phyloP scores from a whole-genome alignment of 2,797 vertebrate species.

The Oophaga sylvatica region DNA sequence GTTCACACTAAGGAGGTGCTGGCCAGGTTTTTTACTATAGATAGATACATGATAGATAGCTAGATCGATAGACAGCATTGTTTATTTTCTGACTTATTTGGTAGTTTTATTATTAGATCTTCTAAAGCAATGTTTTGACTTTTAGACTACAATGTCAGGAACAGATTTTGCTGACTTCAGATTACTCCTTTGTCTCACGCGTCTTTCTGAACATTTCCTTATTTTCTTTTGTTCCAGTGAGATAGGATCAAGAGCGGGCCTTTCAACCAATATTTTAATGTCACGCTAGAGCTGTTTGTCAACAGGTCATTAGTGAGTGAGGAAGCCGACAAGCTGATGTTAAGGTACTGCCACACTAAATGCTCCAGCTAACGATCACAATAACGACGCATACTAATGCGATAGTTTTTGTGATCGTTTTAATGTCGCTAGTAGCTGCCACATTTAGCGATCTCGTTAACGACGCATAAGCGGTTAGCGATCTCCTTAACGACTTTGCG shows the following conservation, averaged over 20 bases:
- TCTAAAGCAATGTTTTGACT: constrained; percentile 35
- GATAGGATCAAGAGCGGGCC: constrained; percentile 28
- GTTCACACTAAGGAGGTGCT: background rate
- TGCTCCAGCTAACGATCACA: too few species aligned
- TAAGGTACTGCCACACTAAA: too few species aligned
- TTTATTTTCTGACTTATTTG: background rate
- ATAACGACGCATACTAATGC: too few species aligned
- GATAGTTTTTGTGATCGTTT: too few species aligned
- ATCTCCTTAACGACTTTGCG: too few species aligned
- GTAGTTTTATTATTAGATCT: background rate
- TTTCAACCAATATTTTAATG: constrained; percentile 58
- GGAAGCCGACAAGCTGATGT: constrained; percentile 77
- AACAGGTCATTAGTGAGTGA: constrained; percentile 77
- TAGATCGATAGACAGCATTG: background rate
- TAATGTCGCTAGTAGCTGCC: too few species aligned
- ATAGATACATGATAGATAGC: background rate
- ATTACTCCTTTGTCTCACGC: constrained; percentile 27
- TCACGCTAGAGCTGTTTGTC: constrained; percentile 78
- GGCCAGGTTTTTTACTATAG: background rate
- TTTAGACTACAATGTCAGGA: constrained; percentile 75
- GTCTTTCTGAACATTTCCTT: constrained; percentile 52
- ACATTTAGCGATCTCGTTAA: too few species aligned
- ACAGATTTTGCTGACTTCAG: constrained; percentile 42
- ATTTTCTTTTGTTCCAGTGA: constrained; percentile 47
- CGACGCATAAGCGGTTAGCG: too few species aligned